phyloP scores from a whole-genome alignment of 2,888 invertebrate genomes.

The Osmoderma eremita region DNA sequence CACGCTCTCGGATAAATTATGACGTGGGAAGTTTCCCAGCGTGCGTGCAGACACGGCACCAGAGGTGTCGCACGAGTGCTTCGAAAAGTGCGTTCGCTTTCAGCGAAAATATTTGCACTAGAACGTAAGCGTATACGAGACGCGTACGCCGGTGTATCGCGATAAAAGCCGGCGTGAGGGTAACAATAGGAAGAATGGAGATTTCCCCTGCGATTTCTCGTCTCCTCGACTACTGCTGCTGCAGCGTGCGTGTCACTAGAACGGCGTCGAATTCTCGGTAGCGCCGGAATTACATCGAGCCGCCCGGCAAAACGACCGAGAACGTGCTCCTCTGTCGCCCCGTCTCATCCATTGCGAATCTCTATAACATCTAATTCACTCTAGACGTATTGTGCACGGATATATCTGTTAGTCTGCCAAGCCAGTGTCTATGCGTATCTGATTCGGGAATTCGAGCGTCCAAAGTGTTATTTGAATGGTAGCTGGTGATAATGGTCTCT shows the following conservation, averaged over 20 bases:
- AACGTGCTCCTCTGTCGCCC: constrained; percentile 44
- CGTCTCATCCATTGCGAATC: constrained; percentile 20
- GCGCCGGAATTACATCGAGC: constrained; percentile 45
- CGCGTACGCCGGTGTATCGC: constrained; percentile 34
- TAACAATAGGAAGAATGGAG: constrained; percentile 49
- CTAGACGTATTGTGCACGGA: constrained; percentile 19
- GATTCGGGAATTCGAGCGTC: constrained; percentile 44
- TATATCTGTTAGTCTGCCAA: constrained; percentile 11
- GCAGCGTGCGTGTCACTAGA: background rate
- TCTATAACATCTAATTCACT: constrained; percentile 18
- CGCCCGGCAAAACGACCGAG: constrained; percentile 32
- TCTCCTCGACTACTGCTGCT: constrained; percentile 13
- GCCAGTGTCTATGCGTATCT: constrained; percentile 31
- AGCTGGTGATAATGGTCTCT: constrained; percentile 42
- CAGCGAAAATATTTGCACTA: constrained; percentile 40
- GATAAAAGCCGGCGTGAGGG: constrained; percentile 45
- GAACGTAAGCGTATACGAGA: constrained; percentile 36
- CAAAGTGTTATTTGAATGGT: constrained; percentile 50
- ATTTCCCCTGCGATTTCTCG: constrained; percentile 49
- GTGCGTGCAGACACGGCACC: background rate
- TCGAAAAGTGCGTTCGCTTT: constrained; percentile 35
- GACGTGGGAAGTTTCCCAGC: constrained; percentile 3
- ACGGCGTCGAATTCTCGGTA: background rate
- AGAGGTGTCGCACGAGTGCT: constrained; percentile 34
- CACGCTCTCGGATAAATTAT: constrained; percentile 15